Percentiles rank a stretch among this genome's conserved stretches.
Conservation (phyloP, 2,113 vertebrate genomes). For the Rousettus leschenaultii region DNA sequence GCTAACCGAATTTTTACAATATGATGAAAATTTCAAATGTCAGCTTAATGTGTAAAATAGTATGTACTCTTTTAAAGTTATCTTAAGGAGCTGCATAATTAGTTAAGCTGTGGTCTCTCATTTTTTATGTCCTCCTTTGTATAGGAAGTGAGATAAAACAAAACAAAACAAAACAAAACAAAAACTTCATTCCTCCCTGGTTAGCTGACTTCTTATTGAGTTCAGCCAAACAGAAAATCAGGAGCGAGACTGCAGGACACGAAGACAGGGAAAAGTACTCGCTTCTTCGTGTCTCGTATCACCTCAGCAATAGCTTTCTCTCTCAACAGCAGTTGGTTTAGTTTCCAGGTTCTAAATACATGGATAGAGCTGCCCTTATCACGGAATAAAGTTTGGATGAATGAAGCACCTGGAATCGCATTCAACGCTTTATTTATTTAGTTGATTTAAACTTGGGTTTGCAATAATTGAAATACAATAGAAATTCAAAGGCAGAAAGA, state of each 20-base stretch:
- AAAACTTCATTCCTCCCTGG: neutral
- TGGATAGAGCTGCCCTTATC: neutral
- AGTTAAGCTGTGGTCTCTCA: neutral
- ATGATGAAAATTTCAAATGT: neutral
- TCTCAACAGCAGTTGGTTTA: neutral
- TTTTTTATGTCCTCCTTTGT: neutral
- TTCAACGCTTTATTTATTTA: neutral
- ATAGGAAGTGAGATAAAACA: neutral
- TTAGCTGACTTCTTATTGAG: neutral
- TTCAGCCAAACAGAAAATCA: neutral
- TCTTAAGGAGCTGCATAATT: neutral
- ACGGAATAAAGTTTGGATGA: neutral
- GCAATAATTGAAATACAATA: neutral
- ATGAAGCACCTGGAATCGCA: neutral
- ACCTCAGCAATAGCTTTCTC: neutral
- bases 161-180: neutral
- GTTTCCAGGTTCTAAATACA: neutral
- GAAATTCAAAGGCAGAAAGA: neutral
- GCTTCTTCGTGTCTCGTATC: neutral
- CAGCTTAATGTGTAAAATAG: neutral
- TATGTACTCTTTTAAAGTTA: neutral
- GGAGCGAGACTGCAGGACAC: neutral
- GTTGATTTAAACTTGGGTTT: neutral
- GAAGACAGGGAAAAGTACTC: neutral
- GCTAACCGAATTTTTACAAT: neutral